Base-by-base conservation (phyloP, 2,888 invertebrate species). In the Diadromus collaris region DNA sequence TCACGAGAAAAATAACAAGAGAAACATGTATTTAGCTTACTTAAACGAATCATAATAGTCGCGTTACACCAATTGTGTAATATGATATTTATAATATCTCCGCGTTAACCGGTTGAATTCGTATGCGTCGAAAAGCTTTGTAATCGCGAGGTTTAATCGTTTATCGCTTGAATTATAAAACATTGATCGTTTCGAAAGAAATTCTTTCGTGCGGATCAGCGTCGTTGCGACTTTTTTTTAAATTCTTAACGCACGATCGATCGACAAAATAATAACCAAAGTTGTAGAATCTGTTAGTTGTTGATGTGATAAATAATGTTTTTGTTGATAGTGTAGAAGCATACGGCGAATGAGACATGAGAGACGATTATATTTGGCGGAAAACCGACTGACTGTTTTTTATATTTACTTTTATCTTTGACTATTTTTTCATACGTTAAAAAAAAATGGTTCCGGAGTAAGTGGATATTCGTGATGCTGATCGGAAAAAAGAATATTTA, bases 301-400 rank as follows among this genome's bases (percentile, higher is more conserved):
- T 85, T 85, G 84, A 86, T 87, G 86, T 87, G 87, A 86, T 87
- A 86, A 84, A 83, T 83, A 82, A 82, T 80, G 81, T 82, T 84
- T 84, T 83, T 81, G 82, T 81, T 77, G 72, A 73, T 80, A 80
- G 74, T 76, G 73, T 76, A 76, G 54, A 21, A 48, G 19, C 56
- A 56, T 29, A 54, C 34, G 54, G 19, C 71, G 63, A 48, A 13
- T 5, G 38, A 16, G 16, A 27, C 10, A 38, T 10, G 56, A 9
- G 48, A 63, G 29, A 61, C 6, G 41, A 56, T 56, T 56, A 65
- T 32, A 61, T 41, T 41, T 68, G 34, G 34, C 19, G 21, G 32
- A 60, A 10, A 54, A 60, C 16, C n/a, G 34, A 32, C 32, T 60
- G 34, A 60, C 19, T 71, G 32, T 71, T n/a, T 32, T 34, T n/a